Percentiles rank a stretch among this genome's conserved stretches.
Conservation (phyloP, 37 sponge, comb jelly and placozoan species). For the Halisarca cf. caerulea region DNA sequence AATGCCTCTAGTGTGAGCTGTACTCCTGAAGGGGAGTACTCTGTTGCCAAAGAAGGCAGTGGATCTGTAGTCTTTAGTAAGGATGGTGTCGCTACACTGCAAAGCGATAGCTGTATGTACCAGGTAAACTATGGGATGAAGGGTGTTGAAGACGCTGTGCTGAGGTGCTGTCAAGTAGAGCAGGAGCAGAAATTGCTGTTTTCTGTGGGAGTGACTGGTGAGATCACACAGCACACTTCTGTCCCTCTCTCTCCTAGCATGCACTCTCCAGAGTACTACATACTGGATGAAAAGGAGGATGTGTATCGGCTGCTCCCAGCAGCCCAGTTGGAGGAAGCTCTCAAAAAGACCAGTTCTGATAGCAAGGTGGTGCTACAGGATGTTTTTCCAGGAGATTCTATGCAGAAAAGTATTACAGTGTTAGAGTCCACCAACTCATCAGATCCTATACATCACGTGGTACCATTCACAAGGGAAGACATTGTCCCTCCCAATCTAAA, state of each 20-base stretch:
- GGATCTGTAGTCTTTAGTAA: background rate
- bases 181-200: background rate
- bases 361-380: constrained; percentile 3
- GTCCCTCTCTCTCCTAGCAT: background rate
- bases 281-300: background rate
- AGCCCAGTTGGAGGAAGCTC: background rate
- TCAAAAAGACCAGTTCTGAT: background rate
- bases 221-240: background rate
- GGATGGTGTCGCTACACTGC: too few relatives aligned
- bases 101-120: background rate
- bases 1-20: background rate
- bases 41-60: constrained; percentile 1
- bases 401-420: constrained; percentile 20
- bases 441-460: background rate
- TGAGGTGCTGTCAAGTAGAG: background rate
- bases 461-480: constrained; percentile 45
- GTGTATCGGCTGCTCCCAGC: background rate
- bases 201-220: background rate
- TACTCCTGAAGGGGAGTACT: background rate
- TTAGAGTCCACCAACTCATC: background rate
- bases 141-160: background rate
- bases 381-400: background rate
- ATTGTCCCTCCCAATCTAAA: constrained; percentile 54
- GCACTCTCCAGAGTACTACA: constrained; percentile 1
- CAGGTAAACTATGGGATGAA: background rate